Base-by-base conservation (phyloP, 2,113 vertebrate genomes). In the Pollimyrus isidori region DNA sequence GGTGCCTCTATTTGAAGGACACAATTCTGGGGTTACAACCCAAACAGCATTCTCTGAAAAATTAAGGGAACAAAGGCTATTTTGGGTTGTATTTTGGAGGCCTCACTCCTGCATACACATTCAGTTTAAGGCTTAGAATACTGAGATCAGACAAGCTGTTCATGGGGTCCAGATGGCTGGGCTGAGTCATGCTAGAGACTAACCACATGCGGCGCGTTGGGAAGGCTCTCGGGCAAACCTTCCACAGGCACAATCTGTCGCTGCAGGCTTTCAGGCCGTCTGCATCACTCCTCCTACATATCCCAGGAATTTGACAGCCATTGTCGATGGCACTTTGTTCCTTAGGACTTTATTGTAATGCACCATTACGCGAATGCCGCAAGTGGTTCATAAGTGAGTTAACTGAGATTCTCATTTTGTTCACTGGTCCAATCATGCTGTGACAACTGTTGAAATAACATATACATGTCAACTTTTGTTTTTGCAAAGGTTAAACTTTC, bases 171-270 rank as follows among this genome's bases (percentile, higher is more conserved):
- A 88, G 87, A 88, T 73, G 87, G 87, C 45, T 19, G 87, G 62
- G 26, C 62, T 88, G 87, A 88, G 87, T 88, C 87, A 88, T 49
- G 23, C n/a, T 48, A 15, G 87, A 15, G 45, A 26, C 7, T 15
- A 42, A 45, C 58, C 58, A 19, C 53, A 56, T 62, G 46, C 87
- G 4, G 45, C 26, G 4, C 15, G 73, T 73, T 88, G 53, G 45
- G 87, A 83, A 17, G 7, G 82, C 15, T 46, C 82, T 84, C 48
- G 9, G 87, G 45, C 82, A 84, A 84, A 84, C 42, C 7, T 84
- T 84, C 82, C 39, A 46, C 82, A 45, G 45, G 82, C 82, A 1
- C 82, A 48, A 84, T 84, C 82, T 84, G 82, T 21, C 82, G 0
- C 19, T 84, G 76, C 7, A 13, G 82, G 42, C 7, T 11, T 45